These are phyloP conservation scores for Asteroscopus sphinx DNA, from an alignment of 2,888 invertebrate genomes.

Conservation along the genomic window DNA sequence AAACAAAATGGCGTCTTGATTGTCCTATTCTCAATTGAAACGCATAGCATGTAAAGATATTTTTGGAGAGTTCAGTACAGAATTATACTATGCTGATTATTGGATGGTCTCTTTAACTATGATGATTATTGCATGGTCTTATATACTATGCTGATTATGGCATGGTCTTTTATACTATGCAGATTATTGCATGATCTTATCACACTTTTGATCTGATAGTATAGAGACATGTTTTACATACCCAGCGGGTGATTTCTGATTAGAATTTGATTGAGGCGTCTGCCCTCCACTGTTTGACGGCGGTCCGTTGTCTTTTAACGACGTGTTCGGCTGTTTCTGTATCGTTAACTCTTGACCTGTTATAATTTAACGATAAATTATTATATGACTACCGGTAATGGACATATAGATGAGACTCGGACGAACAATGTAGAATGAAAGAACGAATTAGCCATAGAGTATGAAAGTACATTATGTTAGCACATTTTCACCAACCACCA, in stretches of 20 bases:
- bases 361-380: slow-evolving; percentile 46
- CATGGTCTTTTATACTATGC: too few relatives aligned
- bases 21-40: too few relatives aligned
- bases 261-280: slow-evolving; percentile 86
- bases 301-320: slow-evolving; percentile 93
- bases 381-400: slow-evolving; percentile 18
- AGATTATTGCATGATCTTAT: too few relatives aligned
- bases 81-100: too few relatives aligned
- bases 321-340: slow-evolving; percentile 98
- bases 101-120: too few relatives aligned
- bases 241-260: slow-evolving; percentile 93
- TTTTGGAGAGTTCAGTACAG: too few relatives aligned
- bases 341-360: slow-evolving; percentile 97
- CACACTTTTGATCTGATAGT: too few relatives aligned
- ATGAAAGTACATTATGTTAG: slow-evolving; percentile 85
- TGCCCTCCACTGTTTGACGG: slow-evolving; percentile 86
- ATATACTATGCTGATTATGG: too few relatives aligned
- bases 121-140: too few relatives aligned
- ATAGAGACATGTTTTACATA: slow-evolving; percentile 82
- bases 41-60: too few relatives aligned
- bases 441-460: slow-evolving; percentile 89
- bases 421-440: slow-evolving; percentile 70
- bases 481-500: slow-evolving; percentile 90
- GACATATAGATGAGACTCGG: slow-evolving; percentile 30
- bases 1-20: too few relatives aligned